Percentiles rank a stretch among this genome's conserved stretches.
Conservation (phyloP, 2,113 vertebrate species). For the Vulpes lagopus region DNA sequence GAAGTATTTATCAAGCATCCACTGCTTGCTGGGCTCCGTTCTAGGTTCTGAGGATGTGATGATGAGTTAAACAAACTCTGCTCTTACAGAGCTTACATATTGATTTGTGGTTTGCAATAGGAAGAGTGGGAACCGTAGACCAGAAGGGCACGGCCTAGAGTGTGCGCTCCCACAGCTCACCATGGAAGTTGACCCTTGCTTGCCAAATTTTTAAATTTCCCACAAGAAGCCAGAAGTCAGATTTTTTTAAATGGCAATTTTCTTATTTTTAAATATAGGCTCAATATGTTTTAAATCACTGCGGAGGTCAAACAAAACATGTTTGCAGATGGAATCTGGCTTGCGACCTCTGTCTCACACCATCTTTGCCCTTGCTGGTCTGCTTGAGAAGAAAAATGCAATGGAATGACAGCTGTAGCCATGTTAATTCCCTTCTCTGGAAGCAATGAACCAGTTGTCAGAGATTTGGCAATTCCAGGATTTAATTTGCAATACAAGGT, state of each 20-base stretch:
- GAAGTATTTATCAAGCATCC: neutral
- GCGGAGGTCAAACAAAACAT: neutral
- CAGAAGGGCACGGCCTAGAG: too few relatives aligned
- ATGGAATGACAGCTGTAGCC: conserved; percentile 43
- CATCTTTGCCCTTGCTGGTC: conserved; percentile 63
- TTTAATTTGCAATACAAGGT: conserved; percentile 52
- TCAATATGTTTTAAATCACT: conserved; percentile 14
- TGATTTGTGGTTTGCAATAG: neutral
- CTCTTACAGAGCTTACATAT: neutral
- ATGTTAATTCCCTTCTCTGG: conserved; percentile 41
- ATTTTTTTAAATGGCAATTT: conserved; percentile 3
- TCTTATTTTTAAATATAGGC: conserved; percentile 31
- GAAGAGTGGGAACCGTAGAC: too few relatives aligned
- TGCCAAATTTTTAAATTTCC: neutral
- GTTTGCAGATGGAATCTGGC: conserved; percentile 33
- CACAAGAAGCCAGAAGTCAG: neutral
- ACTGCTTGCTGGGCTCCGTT: neutral
- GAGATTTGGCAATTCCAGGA: conserved; percentile 45
- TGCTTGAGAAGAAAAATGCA: conserved; percentile 64
- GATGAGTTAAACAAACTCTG: neutral
- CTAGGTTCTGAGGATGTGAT: neutral
- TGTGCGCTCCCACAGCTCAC: too few relatives aligned
- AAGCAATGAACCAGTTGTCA: conserved; percentile 19
- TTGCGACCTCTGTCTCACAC: conserved; percentile 53
- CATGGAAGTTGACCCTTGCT: neutral